Base-by-base conservation (phyloP, 1,140 invertebrate genomes). In the Zeugodacus cucurbitae region DNA sequence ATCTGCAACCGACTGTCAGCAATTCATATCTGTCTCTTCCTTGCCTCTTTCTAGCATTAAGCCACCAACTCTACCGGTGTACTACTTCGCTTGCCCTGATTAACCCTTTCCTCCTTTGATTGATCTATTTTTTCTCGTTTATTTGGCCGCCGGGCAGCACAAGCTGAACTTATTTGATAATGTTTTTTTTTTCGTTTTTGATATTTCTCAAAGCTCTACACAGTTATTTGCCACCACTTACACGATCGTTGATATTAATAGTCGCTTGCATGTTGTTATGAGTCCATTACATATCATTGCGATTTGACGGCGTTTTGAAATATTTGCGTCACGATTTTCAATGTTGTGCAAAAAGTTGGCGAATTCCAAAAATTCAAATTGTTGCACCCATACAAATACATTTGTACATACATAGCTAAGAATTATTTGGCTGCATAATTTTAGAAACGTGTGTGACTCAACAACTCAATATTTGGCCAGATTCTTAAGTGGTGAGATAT, bases 271-370 rank as follows among this genome's bases (percentile, higher is more conserved):
- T 74, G 67, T 74, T 20, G 67, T 22, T 74, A 74, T 20, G 32
- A 74, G 67, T 74, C 34, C 41, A 74, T 74, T 74, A 32, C 67
- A 74, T 5, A 26, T 74, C 67, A 22, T 41, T 74, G 22, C 11
- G 20, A 2, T 37, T 74, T 74, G 67, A 74, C 34, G 34, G 32
- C 34, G 34, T 74, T 41, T 74, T 74, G 67, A 74, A 74, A 74
- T 74, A 74, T 74, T 37, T 41, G 14, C 67, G 1, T 14, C 67
- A 74, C 67, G 67, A 74, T 74, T 74, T 74, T 74, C 67, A 74
- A 74, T 74, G 20, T 74, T 74, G 67, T 74, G 67, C 67, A 41
- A 74, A 74, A 74, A 74, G 29, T 74, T 34, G 32, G 17, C 34
- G 17, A 74, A 74, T 74, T 74, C 3, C 32, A 10, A 20, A 22